Evolutionary conservation across 2,113 vertebrate species (phyloP).

Genomic region (Accipiter cooperii): DNA sequence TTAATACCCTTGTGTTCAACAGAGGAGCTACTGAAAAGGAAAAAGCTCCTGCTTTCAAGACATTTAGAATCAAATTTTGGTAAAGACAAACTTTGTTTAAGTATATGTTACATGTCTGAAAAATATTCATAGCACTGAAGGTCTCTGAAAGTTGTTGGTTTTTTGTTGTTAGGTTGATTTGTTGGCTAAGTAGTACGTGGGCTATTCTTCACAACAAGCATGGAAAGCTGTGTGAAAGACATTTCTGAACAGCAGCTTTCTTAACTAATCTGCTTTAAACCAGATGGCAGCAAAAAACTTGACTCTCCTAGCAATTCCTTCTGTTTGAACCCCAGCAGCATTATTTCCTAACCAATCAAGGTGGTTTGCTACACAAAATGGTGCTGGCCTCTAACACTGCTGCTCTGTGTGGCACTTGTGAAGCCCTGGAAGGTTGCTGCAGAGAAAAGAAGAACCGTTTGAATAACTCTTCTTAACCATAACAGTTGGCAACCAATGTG

Average conservation of each 20-base stretch:
- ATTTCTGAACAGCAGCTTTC: background rate
- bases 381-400: background rate
- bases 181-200: background rate
- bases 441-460: background rate
- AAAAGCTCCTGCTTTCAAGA: background rate
- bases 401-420: background rate
- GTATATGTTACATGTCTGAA: background rate
- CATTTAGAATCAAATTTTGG: background rate
- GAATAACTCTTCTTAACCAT: background rate
- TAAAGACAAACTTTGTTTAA: background rate
- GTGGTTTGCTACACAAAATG: accelerated
- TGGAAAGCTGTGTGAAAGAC: background rate
- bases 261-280: background rate
- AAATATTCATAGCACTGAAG: background rate
- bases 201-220: background rate
- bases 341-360: background rate
- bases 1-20: background rate
- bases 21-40: background rate
- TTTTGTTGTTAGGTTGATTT: background rate
- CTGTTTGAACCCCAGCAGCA: background rate
- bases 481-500: accelerated
- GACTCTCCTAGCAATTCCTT: background rate
- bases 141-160: background rate
- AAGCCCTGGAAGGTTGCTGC: background rate
- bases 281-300: background rate